Base-by-base conservation (phyloP, 2,113 vertebrate genomes). In the Microcebus ravelobensis region DNA sequence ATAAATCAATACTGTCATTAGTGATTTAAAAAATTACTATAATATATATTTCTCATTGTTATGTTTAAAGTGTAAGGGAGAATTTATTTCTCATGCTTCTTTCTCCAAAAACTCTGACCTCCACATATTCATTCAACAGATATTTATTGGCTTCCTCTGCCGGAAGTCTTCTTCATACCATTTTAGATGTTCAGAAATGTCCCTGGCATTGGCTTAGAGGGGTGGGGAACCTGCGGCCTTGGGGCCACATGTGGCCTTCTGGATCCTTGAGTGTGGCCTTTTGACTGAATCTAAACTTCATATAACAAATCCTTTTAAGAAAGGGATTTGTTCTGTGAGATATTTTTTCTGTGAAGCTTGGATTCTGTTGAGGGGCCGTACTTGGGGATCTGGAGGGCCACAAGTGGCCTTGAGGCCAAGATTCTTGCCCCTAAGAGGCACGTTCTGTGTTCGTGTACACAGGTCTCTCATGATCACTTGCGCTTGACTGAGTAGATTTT, bases 121-220 rank as follows among this genome's bases (percentile, higher is more conserved):
- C 82, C 87, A 55, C 17, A 2, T 85, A 79, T 52, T 73, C 65
- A 77, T 67, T 90, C 31, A 79, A 39, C 39, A 90, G 52, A n/a
- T 59, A 20, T 29, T 90, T 86, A 39, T n/a, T 73, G 36, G 55
- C 70, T 87, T 73, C 55, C 59, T 90, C 50, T 59, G 20, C 52
- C 42, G 74, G 55, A 67, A 65, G 3, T 79, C 11, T 76, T 87
- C 8, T 61, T 61, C 23, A 34, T 13, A 70, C 52, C 67, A 34
- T 92, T 81, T 92, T 45, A 95, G 50, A 34, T 85, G 34, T 55
- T 83, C 63, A 89, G 65, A 77, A 76, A 59, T 70, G 39, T 84
- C 81, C 48, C 9, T 27, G 71, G 13, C 81, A 55, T 29, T 76
- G 71, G 27, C 39, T 92, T 61, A 27, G 59, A 61, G 25, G 21